These are phyloP conservation scores for Caenorhabditis remanei DNA, from an alignment of 1,140 invertebrate species.

Conservation along the genomic window DNA sequence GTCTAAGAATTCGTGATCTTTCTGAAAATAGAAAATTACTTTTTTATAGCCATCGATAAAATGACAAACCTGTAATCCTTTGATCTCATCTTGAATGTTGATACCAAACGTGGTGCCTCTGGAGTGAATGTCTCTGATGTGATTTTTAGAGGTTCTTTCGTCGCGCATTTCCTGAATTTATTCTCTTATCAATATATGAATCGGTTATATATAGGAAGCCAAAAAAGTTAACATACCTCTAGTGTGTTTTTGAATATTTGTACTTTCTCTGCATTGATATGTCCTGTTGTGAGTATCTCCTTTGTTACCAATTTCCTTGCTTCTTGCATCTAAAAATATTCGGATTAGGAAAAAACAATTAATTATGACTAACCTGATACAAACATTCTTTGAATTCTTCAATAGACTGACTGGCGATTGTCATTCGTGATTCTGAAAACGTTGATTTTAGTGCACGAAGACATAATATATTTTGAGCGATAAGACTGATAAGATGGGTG, in stretches of 20 bases:
- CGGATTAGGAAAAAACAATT: not conserved
- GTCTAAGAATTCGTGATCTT: conserved; percentile 6
- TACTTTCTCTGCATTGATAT: not conserved
- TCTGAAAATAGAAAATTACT: not conserved
- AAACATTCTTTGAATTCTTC: conserved; percentile 52
- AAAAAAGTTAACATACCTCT: not conserved
- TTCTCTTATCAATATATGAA: not conserved
- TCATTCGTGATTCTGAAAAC: conserved; percentile 45
- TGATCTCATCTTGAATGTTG: conserved; percentile 33
- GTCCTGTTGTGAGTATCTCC: not conserved
- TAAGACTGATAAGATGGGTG: conserved; percentile 25
- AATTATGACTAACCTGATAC: not conserved
- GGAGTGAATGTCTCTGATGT: conserved; percentile 46
- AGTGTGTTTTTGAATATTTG: conserved; percentile 26
- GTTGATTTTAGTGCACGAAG: not conserved
- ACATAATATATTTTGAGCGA: not conserved
- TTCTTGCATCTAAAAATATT: conserved; percentile 27
- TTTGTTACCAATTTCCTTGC: not conserved
- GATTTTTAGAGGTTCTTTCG: not conserved
- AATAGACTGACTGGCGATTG: conserved; percentile 39
- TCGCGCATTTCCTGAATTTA: conserved; percentile 47
- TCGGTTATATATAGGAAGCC: too few relatives aligned
- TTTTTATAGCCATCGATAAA: too few relatives aligned
- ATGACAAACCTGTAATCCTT: conserved; percentile 5
- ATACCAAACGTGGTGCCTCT: conserved; percentile 32